Percentiles rank a stretch among this genome's conserved stretches.
phyloP scores from a whole-genome alignment of 2,888 invertebrate genomes.

The Euclidia mi region DNA sequence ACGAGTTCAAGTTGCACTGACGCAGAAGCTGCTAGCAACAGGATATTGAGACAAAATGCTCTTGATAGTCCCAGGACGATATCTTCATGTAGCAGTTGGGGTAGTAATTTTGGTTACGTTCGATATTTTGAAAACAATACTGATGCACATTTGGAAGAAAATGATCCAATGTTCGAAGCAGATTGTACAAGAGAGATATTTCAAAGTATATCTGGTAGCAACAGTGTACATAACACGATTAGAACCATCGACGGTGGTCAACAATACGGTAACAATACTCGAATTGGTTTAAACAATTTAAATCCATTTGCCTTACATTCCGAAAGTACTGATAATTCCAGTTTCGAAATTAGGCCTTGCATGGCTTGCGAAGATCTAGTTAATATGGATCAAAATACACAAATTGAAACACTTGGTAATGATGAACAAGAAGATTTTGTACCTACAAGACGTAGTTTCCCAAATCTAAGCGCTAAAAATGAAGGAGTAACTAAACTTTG shows the following conservation, averaged over 20 bases:
- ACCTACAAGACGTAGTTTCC: conserved; percentile 91
- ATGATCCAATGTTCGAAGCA: conserved; percentile 64
- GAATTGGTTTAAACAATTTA: conserved; percentile 51
- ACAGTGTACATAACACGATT: conserved; percentile 47
- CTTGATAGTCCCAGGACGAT: conserved; percentile 86
- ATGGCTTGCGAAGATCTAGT: conserved; percentile 92
- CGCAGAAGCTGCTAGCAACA: conserved; percentile 70
- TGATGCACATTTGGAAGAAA: conserved; percentile 77
- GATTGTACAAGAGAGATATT: conserved; percentile 85
- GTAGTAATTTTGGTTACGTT: conserved; percentile 92
- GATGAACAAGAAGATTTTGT: conserved; percentile 77
- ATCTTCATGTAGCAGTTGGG: conserved; percentile 89
- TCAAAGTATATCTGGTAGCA: conserved; percentile 56
- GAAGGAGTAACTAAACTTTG: conserved; percentile 77
- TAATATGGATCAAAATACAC: conserved; percentile 91
- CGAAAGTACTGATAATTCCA: conserved; percentile 90
- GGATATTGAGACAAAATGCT: conserved; percentile 91
- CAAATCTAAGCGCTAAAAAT: conserved; percentile 89
- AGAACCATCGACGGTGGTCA: conserved; percentile 53
- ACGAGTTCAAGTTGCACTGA: conserved; percentile 80
- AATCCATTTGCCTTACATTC: conserved; percentile 87
- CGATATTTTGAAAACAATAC: conserved; percentile 90
- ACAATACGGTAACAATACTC: conserved; percentile 57
- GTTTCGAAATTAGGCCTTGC: conserved; percentile 89
- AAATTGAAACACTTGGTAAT: conserved; percentile 81